Base-by-base conservation (phyloP, 2,888 invertebrate species). In the Himalopsyche anomala region DNA sequence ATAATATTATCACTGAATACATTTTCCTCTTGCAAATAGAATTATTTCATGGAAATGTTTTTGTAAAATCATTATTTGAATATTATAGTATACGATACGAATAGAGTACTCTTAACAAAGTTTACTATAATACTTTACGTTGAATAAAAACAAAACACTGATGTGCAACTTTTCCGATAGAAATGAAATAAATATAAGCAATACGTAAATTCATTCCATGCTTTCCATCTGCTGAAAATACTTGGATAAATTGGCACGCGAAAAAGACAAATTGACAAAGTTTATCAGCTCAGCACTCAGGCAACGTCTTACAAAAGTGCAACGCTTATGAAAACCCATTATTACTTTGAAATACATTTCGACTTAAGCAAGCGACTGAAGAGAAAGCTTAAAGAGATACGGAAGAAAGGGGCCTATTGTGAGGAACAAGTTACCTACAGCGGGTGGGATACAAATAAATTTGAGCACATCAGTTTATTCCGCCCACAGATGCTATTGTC, bases 211-310 rank as follows among this genome's bases (percentile, higher is more conserved):
- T 81, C 15, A 42, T 51, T 15, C 19, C 9, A n/a, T 81, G 51
- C 42, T 40, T 51, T 42, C 40, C 51, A n/a, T 51, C 15, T 42
- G 17, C 81, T 51, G 51, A 51, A 81, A 81, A 81, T 81, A 28
- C 45, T 45, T 19, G n/a, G 81, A 42, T 81, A 51, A 51, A 81
- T 81, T 81, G 81, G 42, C 81, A 81, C 81, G 28, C 19, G 51
- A 81, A 81, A 81, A 81, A 81, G 81, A 81, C 45, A 81, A 81
- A 81, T 81, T 28, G 81, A 28, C 45, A 42, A 81, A 81, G 81
- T 81, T 81, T 42, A 15, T 42, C 51, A 28, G 81, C 81, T 51
- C 81, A 45, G 81, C 45, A 80, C 80, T 80, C 15, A 12, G 9
- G n/a, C 54, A 8, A 6, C 28, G 45, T 11, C 42, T 12, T 2